Conservation (phyloP, 2,113 vertebrate species). For the Elachura formosa region DNA sequence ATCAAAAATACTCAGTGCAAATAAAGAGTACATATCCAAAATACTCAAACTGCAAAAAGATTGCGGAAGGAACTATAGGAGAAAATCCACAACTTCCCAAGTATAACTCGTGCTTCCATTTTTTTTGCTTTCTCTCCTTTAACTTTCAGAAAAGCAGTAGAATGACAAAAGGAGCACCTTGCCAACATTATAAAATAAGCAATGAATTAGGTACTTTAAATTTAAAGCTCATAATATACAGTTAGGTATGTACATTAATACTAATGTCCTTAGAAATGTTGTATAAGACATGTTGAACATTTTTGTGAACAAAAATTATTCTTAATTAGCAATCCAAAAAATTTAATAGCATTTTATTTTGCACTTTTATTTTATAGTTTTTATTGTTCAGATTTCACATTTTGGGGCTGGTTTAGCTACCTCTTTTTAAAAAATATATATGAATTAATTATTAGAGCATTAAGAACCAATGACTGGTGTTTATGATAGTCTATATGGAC, state of each 20-base stretch:
- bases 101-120: background rate
- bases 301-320: background rate
- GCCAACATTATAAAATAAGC: background rate
- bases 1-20: background rate
- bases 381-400: background rate
- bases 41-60: background rate
- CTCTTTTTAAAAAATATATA: accelerated
- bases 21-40: background rate
- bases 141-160: background rate
- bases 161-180: background rate
- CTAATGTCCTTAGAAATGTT: background rate
- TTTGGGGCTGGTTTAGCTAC: background rate
- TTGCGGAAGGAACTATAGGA: background rate
- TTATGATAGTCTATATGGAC: background rate
- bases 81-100: background rate
- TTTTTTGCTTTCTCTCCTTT: background rate
- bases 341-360: background rate
- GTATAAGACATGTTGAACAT: background rate
- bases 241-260: background rate
- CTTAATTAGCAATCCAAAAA: background rate
- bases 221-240: background rate
- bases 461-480: background rate
- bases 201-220: background rate
- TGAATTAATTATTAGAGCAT: background rate
- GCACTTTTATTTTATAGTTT: background rate